A percentile compares a stretch with the other conserved stretches of the same genome.
phyloP scores from a whole-genome alignment of 2,113 vertebrate genomes.

The Chloroceryle aenea region DNA sequence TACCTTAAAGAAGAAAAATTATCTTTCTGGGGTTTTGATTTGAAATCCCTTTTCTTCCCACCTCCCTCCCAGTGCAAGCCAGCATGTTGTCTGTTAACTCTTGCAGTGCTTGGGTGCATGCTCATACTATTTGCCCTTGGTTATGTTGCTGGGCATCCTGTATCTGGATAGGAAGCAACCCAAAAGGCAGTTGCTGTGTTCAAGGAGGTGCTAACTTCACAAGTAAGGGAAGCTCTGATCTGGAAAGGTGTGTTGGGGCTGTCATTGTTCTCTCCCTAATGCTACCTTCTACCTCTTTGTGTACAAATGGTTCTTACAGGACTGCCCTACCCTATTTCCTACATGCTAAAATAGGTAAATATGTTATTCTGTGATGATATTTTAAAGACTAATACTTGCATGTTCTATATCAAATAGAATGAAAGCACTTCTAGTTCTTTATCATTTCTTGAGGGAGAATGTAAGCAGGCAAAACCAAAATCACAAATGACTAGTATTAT shows the following conservation, averaged over 20 bases:
- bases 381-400: background rate
- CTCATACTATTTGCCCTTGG: rapidly evolving
- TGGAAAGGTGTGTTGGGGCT: background rate
- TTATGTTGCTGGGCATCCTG: background rate
- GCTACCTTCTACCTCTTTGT: background rate
- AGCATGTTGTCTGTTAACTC: background rate
- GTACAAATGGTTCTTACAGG: background rate
- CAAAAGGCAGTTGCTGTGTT: background rate
- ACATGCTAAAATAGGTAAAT: rapidly evolving
- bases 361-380: background rate
- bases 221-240: background rate
- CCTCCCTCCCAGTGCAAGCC: rapidly evolving
- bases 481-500: background rate
- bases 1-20: background rate
- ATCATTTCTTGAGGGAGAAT: background rate
- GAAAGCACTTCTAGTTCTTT: background rate
- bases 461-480: background rate
- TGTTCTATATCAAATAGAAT: background rate
- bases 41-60: background rate
- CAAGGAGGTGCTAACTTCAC: background rate
- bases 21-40: background rate
- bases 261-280: background rate
- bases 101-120: rapidly evolving
- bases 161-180: background rate
- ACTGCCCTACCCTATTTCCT: background rate